phyloP scores from a whole-genome alignment of 2,113 vertebrate species.

The Zosterops pallidus region DNA sequence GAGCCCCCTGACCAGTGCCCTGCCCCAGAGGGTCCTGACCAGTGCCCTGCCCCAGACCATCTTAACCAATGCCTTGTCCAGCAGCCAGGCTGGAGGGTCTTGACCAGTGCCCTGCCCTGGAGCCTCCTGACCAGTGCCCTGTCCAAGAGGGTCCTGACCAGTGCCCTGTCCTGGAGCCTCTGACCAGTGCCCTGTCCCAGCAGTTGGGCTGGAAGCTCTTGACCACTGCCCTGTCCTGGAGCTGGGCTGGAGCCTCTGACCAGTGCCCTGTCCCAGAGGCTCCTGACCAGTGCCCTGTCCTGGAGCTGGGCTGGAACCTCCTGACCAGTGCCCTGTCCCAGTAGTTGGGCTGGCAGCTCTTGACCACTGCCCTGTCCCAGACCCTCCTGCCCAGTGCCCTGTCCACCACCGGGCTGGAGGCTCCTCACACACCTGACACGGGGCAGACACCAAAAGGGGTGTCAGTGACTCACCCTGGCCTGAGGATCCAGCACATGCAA shows the following conservation, averaged over 20 bases:
- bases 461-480: no score
- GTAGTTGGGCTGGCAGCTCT: no score
- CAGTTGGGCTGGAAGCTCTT: accelerated
- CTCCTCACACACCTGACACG: neutral
- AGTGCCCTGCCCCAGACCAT: neutral
- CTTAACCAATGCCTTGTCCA: neutral
- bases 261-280: no score
- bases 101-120: no score
- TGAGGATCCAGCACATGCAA: neutral
- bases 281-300: neutral
- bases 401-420: accelerated
- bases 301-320: no score
- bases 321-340: no score
- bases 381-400: neutral
- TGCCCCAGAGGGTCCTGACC: neutral
- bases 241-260: accelerated
- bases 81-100: neutral
- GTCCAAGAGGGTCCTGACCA: neutral
- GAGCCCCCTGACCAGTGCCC: no score
- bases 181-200: neutral
- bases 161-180: neutral
- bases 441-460: neutral
- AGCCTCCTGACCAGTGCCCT: neutral
- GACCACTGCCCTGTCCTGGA: neutral
- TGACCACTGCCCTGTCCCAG: neutral